Evolutionary conservation across 1,140 invertebrate species (phyloP).

Genomic region (Trachymyrmex septentrionalis): DNA sequence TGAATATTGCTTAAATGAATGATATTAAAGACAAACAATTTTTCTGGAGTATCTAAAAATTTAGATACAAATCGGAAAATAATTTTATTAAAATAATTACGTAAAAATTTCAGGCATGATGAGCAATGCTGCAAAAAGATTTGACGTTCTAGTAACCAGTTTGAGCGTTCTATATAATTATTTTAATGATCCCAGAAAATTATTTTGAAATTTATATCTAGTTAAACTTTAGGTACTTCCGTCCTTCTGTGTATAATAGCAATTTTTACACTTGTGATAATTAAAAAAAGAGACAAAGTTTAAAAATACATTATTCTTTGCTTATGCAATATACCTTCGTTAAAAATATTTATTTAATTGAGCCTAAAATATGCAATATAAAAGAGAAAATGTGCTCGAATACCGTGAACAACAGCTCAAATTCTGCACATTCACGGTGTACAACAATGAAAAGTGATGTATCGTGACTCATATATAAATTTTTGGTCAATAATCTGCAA

Average conservation of each 20-base stretch:
- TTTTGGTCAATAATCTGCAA: slow-evolving; percentile 39
- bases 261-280: not conserved
- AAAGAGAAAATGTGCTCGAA: not conserved
- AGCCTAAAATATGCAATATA: not conserved
- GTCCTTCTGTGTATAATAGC: not conserved
- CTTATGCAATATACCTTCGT: not conserved
- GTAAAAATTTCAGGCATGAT: too few relatives aligned
- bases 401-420: not conserved
- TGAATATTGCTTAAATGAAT: not conserved
- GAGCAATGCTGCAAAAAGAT: too few relatives aligned
- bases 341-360: not conserved
- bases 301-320: not conserved
- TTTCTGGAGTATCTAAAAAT: too few relatives aligned
- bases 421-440: not conserved
- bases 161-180: too few relatives aligned
- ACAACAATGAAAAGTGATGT: slow-evolving; percentile 36
- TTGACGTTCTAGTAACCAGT: too few relatives aligned
- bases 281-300: not conserved
- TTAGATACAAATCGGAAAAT: too few relatives aligned
- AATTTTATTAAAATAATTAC: too few relatives aligned
- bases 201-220: too few relatives aligned
- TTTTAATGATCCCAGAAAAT: too few relatives aligned
- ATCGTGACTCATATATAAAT: slow-evolving; percentile 42
- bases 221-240: too few relatives aligned
- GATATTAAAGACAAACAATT: not conserved